These are phyloP conservation scores for Lineus longissimus DNA, from an alignment of 1,140 invertebrate species.

Conservation along the genomic window DNA sequence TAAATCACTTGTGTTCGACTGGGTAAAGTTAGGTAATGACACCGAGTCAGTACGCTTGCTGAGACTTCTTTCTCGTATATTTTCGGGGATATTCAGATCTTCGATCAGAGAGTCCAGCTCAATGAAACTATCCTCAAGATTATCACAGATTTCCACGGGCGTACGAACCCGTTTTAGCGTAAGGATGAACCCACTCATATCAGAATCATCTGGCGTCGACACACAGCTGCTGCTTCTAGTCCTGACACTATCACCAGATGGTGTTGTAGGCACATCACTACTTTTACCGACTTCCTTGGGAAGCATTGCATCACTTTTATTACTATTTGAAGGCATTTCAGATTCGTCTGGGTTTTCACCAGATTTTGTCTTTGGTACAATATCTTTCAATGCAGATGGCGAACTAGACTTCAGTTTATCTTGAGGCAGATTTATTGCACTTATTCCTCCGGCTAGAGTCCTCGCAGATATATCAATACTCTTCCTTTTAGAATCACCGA, in stretches of 20 bases:
- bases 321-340: too few relatives aligned
- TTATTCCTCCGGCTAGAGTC: background rate
- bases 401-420: background rate
- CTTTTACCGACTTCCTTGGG: background rate
- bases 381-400: background rate
- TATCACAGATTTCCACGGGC: conserved; percentile 13
- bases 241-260: background rate
- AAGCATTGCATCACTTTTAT: background rate
- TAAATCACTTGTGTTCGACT: background rate
- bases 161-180: conserved; percentile 11
- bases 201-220: background rate
- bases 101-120: conserved; percentile 10
- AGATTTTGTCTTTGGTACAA: too few relatives aligned
- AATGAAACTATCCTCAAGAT: conserved; percentile 12
- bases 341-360: background rate
- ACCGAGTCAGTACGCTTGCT: background rate
- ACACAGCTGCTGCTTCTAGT: background rate
- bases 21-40: background rate
- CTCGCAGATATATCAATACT: background rate
- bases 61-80: background rate
- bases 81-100: too few relatives aligned
- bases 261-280: background rate
- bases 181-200: background rate
- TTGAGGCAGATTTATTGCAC: background rate
- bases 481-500: background rate